These are phyloP conservation scores for Speoplatyrhinus poulsoni DNA, from an alignment of 2,113 vertebrate species.

Conservation along the genomic window DNA sequence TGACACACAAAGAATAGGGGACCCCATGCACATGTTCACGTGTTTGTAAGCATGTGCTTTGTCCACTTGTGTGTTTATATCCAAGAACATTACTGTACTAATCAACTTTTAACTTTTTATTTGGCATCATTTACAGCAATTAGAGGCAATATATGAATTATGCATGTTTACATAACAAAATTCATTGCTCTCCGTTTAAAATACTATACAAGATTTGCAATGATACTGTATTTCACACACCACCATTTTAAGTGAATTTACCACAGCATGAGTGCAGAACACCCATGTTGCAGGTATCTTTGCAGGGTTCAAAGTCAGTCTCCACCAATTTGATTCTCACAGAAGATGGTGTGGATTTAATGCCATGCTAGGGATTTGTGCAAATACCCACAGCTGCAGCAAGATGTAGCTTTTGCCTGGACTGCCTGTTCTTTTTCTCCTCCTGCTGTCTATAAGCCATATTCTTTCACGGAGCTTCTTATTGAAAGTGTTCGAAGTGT, in stretches of 20 bases:
- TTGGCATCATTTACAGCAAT: too few species aligned
- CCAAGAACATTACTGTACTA: too few species aligned
- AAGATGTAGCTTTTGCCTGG: conserved; percentile 9
- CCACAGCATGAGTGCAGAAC: conserved; percentile 1
- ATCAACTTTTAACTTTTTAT: too few species aligned
- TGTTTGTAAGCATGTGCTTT: too few species aligned
- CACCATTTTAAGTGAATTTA: background rate
- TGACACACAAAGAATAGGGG: too few species aligned
- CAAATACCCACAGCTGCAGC: background rate
- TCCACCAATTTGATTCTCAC: background rate
- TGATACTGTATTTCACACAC: too few species aligned
- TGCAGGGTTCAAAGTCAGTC: conserved; percentile 25
- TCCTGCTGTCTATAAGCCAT: conserved; percentile 39
- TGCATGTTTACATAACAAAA: too few species aligned
- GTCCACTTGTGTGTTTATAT: too few species aligned
- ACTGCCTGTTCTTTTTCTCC: conserved; percentile 28
- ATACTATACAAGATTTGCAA: background rate
- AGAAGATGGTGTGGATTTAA: background rate
- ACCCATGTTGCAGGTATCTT: conserved; percentile 1
- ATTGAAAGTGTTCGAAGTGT: conserved; percentile 41
- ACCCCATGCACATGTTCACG: too few species aligned
- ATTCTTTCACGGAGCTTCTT: conserved; percentile 35
- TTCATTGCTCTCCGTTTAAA: too few species aligned
- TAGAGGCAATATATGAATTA: too few species aligned
- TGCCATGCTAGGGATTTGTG: background rate